A percentile compares a stretch with the other conserved stretches of the same genome.
phyloP scores from a whole-genome alignment of 2,797 vertebrate species.

The Antennarius maculatus region DNA sequence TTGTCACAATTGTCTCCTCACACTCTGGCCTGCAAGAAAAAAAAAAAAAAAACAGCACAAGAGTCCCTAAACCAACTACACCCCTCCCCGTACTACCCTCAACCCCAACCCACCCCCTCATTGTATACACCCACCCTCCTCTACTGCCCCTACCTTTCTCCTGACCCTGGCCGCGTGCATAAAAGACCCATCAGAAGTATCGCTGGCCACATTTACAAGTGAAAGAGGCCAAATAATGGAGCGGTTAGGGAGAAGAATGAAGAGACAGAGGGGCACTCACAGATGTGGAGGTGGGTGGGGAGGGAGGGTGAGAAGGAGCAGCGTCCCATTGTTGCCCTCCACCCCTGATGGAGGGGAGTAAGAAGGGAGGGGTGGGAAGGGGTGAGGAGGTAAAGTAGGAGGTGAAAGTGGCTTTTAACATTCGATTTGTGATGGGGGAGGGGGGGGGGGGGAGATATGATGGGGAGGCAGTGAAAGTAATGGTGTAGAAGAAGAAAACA shows the following conservation, averaged over 20 bases:
- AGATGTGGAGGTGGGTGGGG: conserved; percentile 78
- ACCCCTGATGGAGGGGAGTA: conserved; percentile 42
- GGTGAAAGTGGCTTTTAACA: conserved; percentile 64
- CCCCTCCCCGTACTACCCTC: conserved; percentile 45
- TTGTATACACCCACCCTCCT: conserved; percentile 32
- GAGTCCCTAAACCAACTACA: conserved; percentile 51
- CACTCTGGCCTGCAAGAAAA: conserved; percentile 59
- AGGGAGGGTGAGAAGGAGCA: conserved; percentile 43
- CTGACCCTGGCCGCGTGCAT: conserved; percentile 76
- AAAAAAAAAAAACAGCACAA: conserved; percentile 50
- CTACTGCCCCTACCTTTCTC: conserved; percentile 59
- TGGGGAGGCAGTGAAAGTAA: not conserved
- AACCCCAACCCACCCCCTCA: conserved; percentile 54
- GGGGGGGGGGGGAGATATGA: not conserved
- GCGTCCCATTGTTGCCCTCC: conserved; percentile 72
- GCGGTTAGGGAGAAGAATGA: conserved; percentile 83
- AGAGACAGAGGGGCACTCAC: conserved; percentile 81
- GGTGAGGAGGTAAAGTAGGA: conserved; percentile 41
- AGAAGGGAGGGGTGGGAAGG: conserved; percentile 37
- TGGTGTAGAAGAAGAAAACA: not conserved
- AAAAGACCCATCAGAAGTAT: conserved; percentile 84
- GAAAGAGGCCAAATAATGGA: conserved; percentile 83
- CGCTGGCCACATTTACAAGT: conserved; percentile 84
- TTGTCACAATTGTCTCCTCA: conserved; percentile 73
- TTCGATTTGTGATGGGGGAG: conserved; percentile 57